A percentile compares a stretch with the other conserved stretches of the same genome.
Evolutionary conservation across 23 tunicate genomes (phyloP).

Genomic region (Diplosoma virens): DNA sequence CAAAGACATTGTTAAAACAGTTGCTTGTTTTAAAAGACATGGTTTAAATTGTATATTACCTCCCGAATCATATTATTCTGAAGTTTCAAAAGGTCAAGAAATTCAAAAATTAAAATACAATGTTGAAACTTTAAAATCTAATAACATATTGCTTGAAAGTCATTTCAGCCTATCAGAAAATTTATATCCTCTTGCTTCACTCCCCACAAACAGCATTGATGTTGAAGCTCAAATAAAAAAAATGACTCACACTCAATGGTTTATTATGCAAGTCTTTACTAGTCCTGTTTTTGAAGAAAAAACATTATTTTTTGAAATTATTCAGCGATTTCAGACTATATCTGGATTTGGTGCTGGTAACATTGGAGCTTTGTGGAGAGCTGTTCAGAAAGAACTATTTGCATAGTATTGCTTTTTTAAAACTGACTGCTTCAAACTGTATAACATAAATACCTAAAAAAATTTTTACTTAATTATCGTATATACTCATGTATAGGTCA

Average conservation of each 20-base stretch:
- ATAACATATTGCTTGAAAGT: conserved; percentile 48
- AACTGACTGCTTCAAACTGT: too few relatives aligned
- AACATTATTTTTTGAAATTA: conserved; percentile 79
- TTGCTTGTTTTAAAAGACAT: conserved; percentile 30
- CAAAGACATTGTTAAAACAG: conserved; percentile 50
- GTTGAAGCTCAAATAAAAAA: conserved; percentile 2
- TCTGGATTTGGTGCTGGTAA: conserved; percentile 92
- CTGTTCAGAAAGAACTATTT: conserved; percentile 51
- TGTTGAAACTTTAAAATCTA: conserved; percentile 11
- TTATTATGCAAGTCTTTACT: conserved; percentile 86
- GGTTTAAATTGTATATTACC: conserved; percentile 47
- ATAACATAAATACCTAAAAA: too few relatives aligned
- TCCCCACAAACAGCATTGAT: not conserved
- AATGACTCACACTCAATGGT: conserved; percentile 38
- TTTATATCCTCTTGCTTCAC: not conserved
- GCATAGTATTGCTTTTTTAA: too few relatives aligned
- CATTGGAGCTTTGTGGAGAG: conserved; percentile 67
- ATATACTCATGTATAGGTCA: too few relatives aligned
- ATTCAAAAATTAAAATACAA: conserved; percentile 17
- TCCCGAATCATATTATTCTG: conserved; percentile 43
- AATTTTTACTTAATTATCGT: too few relatives aligned
- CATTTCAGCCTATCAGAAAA: not conserved
- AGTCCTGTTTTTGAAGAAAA: conserved; percentile 71
- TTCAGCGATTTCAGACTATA: conserved; percentile 68
- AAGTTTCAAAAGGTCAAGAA: conserved; percentile 19